phyloP scores from a whole-genome alignment of 2,113 vertebrate genomes.

The Perca schrenkii region DNA sequence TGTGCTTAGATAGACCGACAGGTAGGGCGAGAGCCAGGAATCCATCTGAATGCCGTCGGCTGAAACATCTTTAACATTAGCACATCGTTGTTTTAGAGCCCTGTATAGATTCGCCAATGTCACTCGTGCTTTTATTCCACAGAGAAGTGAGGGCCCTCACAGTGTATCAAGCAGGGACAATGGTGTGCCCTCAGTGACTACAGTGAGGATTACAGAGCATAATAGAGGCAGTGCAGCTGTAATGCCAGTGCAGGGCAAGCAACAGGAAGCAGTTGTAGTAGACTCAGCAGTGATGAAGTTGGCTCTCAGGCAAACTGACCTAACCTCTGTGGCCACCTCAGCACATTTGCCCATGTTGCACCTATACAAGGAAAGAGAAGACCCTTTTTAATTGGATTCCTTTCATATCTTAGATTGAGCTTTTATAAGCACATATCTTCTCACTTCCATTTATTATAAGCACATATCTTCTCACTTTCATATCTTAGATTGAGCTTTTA shows the following conservation, averaged over 20 bases:
- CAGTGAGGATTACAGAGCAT: constrained; percentile 95
- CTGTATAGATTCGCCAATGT: constrained; percentile 26
- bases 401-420: background rate
- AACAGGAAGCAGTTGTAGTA: constrained; percentile 93
- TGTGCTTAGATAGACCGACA: constrained; percentile 85
- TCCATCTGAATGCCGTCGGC: constrained; percentile 50
- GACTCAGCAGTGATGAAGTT: constrained; percentile 91
- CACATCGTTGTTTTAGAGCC: constrained; percentile 28
- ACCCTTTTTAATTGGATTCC: constrained; percentile 16
- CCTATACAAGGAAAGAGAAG: constrained; percentile 12
- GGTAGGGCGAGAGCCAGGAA: constrained; percentile 81
- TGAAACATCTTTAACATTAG: constrained; percentile 53
- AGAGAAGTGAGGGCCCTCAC: constrained; percentile 81
- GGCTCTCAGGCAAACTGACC: constrained; percentile 86
- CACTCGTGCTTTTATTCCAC: constrained; percentile 58
- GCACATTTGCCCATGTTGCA: constrained; percentile 71
- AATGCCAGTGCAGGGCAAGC: constrained; percentile 90
- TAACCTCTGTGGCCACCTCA: constrained; percentile 86
- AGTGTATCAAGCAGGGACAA: constrained; percentile 91
- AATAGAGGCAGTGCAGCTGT: constrained; percentile 93
- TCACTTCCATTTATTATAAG: too few relatives aligned
- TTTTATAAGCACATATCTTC: background rate
- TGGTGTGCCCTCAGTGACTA: constrained; percentile 89
- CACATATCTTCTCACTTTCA: too few relatives aligned
- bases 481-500: background rate